Base-by-base conservation (phyloP, 2,888 invertebrate genomes). In the Chesias legatella region DNA sequence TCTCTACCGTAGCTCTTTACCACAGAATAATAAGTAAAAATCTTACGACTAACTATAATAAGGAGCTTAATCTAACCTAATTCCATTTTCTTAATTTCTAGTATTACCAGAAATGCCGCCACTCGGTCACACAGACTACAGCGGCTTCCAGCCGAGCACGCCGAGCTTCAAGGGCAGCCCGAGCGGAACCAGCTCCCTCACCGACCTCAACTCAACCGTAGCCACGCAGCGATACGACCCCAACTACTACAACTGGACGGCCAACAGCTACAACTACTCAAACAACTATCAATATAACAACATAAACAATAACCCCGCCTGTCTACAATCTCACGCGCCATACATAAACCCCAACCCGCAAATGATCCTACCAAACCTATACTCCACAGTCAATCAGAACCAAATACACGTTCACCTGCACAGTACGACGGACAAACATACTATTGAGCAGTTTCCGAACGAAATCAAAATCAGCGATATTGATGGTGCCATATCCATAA, bases 331-430 rank as follows among this genome's bases (percentile, higher is more conserved):
- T 5, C 92, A 92, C 60, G 88, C 91, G 50, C 84, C 90, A 3
- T 92, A 92, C 73, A 89, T 90, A 43, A 90, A 90, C 55, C 89
- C 92, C 0, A 84, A 84, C 36, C 90, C 93, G 1, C 90, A 92
- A 41, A 93, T 95, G 91, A 92, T 95, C 10, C 90, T 95, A 0
- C 95, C 95, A 0, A 94, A 94, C 62, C 83, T 95, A 0, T 94
- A 94, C 73, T 94, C 95, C 26, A 95, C 95, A 11, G 94, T 95
- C 36, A 95, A 95, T 71, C 95, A 95, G 76, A 95, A 95, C 74
- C 94, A 95, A 86, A 95, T 95, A 47, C 95, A 95, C 67, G 89
- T 95, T 10, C 95, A 95, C 63, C 75, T 94, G 17, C 95, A 95
- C 73, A 91, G 92, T 33, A 83, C 90, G 9, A 79, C 89, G 4